Base-by-base conservation (phyloP, 2,113 vertebrate species). In the Alces alces region DNA sequence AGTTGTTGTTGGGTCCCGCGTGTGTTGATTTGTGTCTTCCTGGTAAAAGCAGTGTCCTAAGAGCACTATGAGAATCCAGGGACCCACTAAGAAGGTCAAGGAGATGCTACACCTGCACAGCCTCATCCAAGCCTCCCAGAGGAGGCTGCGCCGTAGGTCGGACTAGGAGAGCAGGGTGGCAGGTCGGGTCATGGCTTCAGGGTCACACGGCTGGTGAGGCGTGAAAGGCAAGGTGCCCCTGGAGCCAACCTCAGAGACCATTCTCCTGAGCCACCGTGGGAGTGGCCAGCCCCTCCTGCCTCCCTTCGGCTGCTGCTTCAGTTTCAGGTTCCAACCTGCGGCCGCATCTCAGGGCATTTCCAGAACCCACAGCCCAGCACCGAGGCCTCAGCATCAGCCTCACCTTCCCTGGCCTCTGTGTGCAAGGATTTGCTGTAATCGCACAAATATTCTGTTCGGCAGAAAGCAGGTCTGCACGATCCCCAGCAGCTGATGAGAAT, bases 351-450 rank as follows among this genome's bases (percentile, higher is more conserved):
- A n/a, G 54, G 60, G 16, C 7, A 14, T 45, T 50, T 21, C 73
- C 7, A 27, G 52, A 57, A 12, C 17, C 16, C 57, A 7, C 6
- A 2, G 8, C 57, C 70, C 64, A 2, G 43, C 4, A 1, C 3
- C 0, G 0, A 82, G 61, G 14, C 39, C 36, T 25, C 30, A 11
- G 78, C 23, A 7, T 3, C 52, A 39, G 43, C 2, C 4, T 61
- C 39, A 36, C 25, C 12, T 21, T 23, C 27, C 43, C 27, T 28
- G 15, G 2, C 2, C 23, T 45, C 33, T 2, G 4, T 1, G 13
- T 7, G 27, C 13, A 30, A 47, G 33, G 2, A 6, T 64, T 47
- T 50, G 21, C 52, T 6, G 2, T 12, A 3, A 1, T 1, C 0
- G 25, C 30, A 17, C 21, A 7, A 5, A 6, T 15, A 1, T 27